A percentile compares a stretch with the other conserved stretches of the same genome.
Evolutionary conservation across 2,113 vertebrate genomes (phyloP).

Genomic region (Arizona elegans): DNA sequence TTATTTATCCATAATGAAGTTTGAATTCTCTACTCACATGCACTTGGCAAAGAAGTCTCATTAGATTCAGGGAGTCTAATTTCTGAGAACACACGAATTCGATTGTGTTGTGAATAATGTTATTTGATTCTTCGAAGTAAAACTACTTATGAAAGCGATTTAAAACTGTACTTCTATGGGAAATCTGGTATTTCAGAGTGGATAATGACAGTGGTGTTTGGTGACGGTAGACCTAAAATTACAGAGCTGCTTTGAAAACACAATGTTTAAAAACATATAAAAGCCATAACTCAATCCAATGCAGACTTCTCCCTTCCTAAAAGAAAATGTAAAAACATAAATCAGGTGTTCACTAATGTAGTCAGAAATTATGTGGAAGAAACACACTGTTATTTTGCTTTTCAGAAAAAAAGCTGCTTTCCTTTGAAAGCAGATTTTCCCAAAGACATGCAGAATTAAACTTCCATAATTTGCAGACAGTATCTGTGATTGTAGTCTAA

Average conservation of each 20-base stretch:
- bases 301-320: neutral
- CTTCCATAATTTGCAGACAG: neutral
- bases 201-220: neutral
- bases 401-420: neutral
- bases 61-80: neutral
- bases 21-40: neutral
- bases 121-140: neutral
- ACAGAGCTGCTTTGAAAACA: slow-evolving; percentile 2
- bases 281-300: slow-evolving; percentile 17
- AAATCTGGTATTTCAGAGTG: neutral
- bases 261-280: neutral
- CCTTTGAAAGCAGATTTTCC: neutral
- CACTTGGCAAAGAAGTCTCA: neutral
- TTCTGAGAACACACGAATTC: neutral
- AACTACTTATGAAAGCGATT: slow-evolving; percentile 1
- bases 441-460: neutral
- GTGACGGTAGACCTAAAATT: slow-evolving; percentile 26
- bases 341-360: neutral
- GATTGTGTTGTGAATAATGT: neutral
- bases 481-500: neutral
- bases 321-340: slow-evolving; percentile 29
- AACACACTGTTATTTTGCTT: neutral
- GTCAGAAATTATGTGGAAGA: neutral
- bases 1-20: slow-evolving; percentile 10
- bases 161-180: neutral